Evolutionary conservation across 2,888 invertebrate genomes (phyloP).

Genomic region (Eupithecia insigniata): DNA sequence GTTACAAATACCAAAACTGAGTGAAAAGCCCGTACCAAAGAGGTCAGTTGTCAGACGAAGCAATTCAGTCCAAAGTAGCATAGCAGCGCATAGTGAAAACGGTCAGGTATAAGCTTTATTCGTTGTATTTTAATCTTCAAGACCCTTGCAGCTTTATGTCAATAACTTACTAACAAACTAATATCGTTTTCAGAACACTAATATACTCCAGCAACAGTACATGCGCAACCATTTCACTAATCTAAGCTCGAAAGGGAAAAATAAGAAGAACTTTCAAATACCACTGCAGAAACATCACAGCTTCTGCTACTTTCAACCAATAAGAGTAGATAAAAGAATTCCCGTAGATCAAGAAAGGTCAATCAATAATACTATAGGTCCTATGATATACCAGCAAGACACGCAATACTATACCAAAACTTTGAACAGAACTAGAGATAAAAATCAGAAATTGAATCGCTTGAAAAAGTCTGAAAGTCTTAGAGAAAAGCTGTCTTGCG

Average conservation of each 20-base stretch:
- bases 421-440: conserved; percentile 77
- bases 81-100: conserved; percentile 65
- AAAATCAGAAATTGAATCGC: conserved; percentile 76
- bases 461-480: conserved; percentile 81
- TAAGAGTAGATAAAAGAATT: conserved; percentile 84
- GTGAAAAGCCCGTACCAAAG: conserved; percentile 80
- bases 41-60: conserved; percentile 73
- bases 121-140: conserved; percentile 49
- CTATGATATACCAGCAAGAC: conserved; percentile 78
- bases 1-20: conserved; percentile 80
- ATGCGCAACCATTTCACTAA: conserved; percentile 84
- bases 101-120: conserved; percentile 77
- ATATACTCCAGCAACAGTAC: conserved; percentile 84
- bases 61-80: conserved; percentile 74
- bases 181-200: conserved; percentile 85
- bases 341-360: conserved; percentile 76
- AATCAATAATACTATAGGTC: conserved; percentile 78
- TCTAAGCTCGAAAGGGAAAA: conserved; percentile 76
- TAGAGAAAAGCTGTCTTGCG: conserved; percentile 79
- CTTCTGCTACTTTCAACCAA: conserved; percentile 87
- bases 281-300: conserved; percentile 87
- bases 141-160: conserved; percentile 47
- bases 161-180: conserved; percentile 62
- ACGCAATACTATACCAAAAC: conserved; percentile 79
- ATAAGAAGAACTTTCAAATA: conserved; percentile 86